phyloP scores from a whole-genome alignment of 2,888 invertebrate genomes.

The Diarsia rubi region DNA sequence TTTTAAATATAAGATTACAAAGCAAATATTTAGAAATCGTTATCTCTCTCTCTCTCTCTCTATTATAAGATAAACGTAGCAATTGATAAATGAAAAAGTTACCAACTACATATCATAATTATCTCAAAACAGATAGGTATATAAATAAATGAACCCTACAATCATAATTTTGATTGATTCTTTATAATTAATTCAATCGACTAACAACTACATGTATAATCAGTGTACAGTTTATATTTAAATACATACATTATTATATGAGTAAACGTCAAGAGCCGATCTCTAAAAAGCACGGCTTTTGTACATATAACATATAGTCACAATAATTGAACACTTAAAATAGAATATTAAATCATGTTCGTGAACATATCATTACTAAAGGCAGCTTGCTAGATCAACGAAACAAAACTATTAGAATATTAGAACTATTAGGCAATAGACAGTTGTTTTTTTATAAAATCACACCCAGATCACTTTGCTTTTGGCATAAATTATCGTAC shows the following conservation, averaged over 20 bases:
- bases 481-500: neutral
- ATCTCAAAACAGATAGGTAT: too few species aligned
- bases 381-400: neutral
- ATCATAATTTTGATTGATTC: neutral
- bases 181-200: neutral
- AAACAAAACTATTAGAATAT: neutral
- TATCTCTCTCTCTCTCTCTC: neutral
- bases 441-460: neutral
- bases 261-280: neutral
- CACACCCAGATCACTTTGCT: neutral
- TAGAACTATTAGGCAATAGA: neutral
- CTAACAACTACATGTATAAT: neutral
- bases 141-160: neutral
- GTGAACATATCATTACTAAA: slow-evolving; percentile 6
- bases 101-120: too few species aligned
- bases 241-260: neutral
- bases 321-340: slow-evolving; percentile 47
- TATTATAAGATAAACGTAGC: neutral
- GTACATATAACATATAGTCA: slow-evolving; percentile 13
- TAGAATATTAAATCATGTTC: slow-evolving; percentile 21
- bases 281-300: neutral
- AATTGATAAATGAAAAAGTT: neutral
- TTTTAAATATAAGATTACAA: neutral
- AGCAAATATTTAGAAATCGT: neutral
- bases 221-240: neutral